A percentile compares a stretch with the other conserved stretches of the same genome.
phyloP scores from a whole-genome alignment of 2,113 vertebrate species.

The Mus pahari region DNA sequence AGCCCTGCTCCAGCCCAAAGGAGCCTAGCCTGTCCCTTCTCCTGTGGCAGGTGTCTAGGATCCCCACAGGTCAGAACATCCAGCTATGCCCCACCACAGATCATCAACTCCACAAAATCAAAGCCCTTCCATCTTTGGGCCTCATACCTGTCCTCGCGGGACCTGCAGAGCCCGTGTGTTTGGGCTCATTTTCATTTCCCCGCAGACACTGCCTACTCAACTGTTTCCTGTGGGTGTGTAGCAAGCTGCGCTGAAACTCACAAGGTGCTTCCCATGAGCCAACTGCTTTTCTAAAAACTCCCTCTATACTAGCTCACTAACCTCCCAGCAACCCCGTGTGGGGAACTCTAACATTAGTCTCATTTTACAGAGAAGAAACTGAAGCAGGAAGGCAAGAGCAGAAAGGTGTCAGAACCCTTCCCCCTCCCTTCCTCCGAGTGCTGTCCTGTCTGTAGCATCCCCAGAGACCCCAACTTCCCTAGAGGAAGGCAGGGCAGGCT shows the following conservation, averaged over 20 bases:
- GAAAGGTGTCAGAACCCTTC: not conserved
- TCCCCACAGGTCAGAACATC: not conserved
- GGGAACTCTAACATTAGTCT: not conserved
- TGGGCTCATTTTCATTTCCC: not conserved
- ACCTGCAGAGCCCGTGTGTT: not conserved
- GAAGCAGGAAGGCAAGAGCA: not conserved
- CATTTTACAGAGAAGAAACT: not conserved
- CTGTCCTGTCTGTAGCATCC: not conserved
- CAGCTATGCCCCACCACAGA: not conserved
- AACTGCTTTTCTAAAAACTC: too few species aligned
- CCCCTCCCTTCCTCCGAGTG: not conserved
- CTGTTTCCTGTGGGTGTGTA: not conserved
- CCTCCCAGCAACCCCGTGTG: accelerated
- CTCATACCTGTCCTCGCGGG: not conserved
- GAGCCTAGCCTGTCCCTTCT: not conserved
- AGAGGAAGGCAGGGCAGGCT: not conserved
- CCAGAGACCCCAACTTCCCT: not conserved
- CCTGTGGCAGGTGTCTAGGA: too few species aligned
- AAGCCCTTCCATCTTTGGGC: not conserved
- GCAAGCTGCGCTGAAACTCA: not conserved
- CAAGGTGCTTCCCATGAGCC: not conserved
- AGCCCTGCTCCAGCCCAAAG: not conserved
- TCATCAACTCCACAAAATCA: not conserved
- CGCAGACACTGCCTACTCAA: not conserved
- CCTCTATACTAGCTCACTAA: accelerated